Percentiles rank a stretch among this genome's conserved stretches.
Evolutionary conservation across 2,113 vertebrate genomes (phyloP).

Genomic region (Ailuropoda melanoleuca): DNA sequence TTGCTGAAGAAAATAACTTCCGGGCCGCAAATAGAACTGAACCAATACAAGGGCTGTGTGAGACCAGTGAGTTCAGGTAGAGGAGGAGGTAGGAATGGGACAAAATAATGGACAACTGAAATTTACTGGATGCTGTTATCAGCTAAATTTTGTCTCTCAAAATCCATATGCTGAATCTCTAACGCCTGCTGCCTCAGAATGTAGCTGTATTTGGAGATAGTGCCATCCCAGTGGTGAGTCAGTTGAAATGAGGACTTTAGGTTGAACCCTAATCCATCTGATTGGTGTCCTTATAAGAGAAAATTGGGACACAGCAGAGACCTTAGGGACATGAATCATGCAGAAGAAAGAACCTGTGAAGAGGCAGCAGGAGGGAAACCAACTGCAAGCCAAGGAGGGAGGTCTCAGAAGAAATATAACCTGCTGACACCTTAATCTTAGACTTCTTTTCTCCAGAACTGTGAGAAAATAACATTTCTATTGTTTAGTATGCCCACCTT

Average conservation of each 20-base stretch:
- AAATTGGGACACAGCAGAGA: not conserved
- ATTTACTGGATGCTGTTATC: not conserved
- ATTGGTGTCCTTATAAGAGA: not conserved
- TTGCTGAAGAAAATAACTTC: not conserved
- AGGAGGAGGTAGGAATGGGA: not conserved
- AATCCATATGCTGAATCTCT: not conserved
- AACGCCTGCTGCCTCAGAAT: not conserved
- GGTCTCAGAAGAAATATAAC: not conserved
- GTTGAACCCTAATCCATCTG: not conserved
- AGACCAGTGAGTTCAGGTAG: not conserved
- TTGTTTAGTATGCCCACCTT: not conserved
- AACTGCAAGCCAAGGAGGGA: not conserved
- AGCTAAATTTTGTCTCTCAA: not conserved
- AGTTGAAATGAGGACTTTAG: not conserved
- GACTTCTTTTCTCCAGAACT: not conserved
- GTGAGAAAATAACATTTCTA: not conserved
- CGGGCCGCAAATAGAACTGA: not conserved
- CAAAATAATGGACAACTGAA: not conserved
- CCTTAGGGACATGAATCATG: accelerated
- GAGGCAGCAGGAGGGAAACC: not conserved
- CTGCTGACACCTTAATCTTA: not conserved
- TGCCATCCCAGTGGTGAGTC: not conserved
- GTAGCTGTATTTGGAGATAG: not conserved
- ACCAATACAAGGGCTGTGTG: not conserved
- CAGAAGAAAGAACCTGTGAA: not conserved